phyloP scores from a whole-genome alignment of 2,797 vertebrate genomes.

The Sarcoramphus papa region DNA sequence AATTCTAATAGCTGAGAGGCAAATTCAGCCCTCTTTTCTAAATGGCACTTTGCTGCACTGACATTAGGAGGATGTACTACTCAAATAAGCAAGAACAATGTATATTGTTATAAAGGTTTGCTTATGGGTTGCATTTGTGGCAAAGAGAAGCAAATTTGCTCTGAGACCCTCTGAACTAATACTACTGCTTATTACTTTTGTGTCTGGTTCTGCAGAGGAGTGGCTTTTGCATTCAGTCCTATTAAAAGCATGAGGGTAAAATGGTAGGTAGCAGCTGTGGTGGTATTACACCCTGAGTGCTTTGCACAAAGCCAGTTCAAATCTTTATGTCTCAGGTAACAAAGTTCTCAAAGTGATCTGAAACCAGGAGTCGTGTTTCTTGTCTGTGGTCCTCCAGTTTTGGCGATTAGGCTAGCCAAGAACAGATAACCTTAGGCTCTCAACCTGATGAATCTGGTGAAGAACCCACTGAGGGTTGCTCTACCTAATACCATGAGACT shows the following conservation, averaged over 20 bases:
- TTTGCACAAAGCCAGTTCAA: not conserved
- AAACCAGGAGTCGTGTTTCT: not conserved
- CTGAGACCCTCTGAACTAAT: not conserved
- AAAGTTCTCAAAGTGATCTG: not conserved
- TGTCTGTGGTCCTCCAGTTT: not conserved
- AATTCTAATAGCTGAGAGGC: not conserved
- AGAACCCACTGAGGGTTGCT: not conserved
- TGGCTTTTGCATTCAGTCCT: not conserved
- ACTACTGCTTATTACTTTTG: not conserved
- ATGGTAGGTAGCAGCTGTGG: not conserved
- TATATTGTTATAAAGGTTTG: not conserved
- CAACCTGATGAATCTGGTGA: not conserved
- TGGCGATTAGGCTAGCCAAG: not conserved
- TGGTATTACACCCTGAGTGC: not conserved
- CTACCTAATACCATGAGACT: rapidly evolving
- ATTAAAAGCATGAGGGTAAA: not conserved
- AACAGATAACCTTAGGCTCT: not conserved
- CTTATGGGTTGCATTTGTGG: not conserved
- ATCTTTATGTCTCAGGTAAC: not conserved
- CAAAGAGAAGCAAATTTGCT: not conserved
- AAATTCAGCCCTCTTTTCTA: not conserved
- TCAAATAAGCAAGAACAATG: not conserved
- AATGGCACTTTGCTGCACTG: not conserved
- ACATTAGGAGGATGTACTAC: not conserved
- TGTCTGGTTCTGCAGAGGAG: not conserved